Base-by-base conservation (phyloP, 1,140 invertebrate species). In the Cylas formicarius region DNA sequence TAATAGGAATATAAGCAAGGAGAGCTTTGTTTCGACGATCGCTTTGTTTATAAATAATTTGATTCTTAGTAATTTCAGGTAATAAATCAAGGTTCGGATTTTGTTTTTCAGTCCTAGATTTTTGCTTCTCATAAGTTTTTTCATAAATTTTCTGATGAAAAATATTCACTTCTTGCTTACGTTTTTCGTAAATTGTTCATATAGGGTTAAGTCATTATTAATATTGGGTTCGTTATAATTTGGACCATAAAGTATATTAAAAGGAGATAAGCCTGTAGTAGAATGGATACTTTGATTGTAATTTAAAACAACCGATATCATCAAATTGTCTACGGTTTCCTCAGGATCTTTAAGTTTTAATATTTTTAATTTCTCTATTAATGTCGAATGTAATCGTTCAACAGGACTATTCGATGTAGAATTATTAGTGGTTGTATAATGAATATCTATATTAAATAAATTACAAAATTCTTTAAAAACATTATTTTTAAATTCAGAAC, bases 401-500 rank as follows among this genome's bases (percentile, higher is more conserved):
- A 51, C 31, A 18, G 46, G 37, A 3, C 27, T 23, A 27, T 52
- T 52, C 6, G 33, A 35, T 9, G 31, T 52, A 29, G 39, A 32
- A 38, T 45, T 38, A 16, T 43, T 27, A 23, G 41, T 32, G n/a
- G 40, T 45, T 5, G 47, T 51, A 16, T 11, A 44, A 23, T 39
- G 26, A 29, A 50, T 19, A 9, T 56, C 31, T 10, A 56, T 51
- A 34, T 46, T 37, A 37, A 44, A 44, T 28, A 55, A 20, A 29
- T 48, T 22, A 24, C 37, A 43, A 41, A 53, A 55, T 44, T 55
- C 44, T 32, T 44, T 18, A 20, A 58, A 44, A 11, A 54, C 14
- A 23, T 46, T 21, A 35, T 55, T 55, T 11, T 53, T 53, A 34
- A 57, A 55, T 48, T 55, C 53, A 19, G 28, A 34, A 4, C 53